Conservation (phyloP, 2,113 vertebrate genomes). For the Nasalis larvatus region DNA sequence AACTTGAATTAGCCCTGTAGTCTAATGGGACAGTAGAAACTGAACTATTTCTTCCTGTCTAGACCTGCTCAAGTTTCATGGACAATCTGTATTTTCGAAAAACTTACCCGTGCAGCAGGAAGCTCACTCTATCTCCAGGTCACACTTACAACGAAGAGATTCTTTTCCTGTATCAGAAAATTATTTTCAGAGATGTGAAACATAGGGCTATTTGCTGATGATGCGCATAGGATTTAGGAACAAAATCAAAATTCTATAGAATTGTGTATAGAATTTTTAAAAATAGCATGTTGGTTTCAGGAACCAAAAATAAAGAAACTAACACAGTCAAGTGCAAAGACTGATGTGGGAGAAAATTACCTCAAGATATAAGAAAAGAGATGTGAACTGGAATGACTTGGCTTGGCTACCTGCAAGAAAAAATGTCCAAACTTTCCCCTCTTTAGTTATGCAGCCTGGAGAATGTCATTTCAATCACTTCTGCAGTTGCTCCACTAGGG, state of each 20-base stretch:
- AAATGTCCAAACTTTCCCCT: background rate
- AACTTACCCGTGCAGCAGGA: background rate
- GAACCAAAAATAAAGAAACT: slow-evolving; percentile 4
- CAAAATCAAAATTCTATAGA: background rate
- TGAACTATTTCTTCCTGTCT: background rate
- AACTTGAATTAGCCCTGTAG: background rate
- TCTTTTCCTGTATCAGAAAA: background rate
- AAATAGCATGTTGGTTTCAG: background rate
- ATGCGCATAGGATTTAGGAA: background rate
- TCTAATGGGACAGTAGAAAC: background rate
- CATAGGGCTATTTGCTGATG: background rate
- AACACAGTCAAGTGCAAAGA: background rate
- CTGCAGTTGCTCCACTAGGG: background rate
- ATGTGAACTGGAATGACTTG: background rate
- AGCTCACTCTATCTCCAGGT: background rate
- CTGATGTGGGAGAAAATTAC: background rate
- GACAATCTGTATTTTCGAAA: background rate
- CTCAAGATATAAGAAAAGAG: background rate
- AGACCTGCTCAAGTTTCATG: background rate
- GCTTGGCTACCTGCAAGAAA: background rate
- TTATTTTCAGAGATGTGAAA: background rate
- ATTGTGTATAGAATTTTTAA: background rate
- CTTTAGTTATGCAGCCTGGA: background rate
- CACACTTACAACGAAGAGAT: background rate
- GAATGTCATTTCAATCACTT: background rate